Percentiles rank a stretch among this genome's conserved stretches.
Evolutionary conservation across 1,140 invertebrate genomes (phyloP).

Genomic region (Solenopsis fugax): DNA sequence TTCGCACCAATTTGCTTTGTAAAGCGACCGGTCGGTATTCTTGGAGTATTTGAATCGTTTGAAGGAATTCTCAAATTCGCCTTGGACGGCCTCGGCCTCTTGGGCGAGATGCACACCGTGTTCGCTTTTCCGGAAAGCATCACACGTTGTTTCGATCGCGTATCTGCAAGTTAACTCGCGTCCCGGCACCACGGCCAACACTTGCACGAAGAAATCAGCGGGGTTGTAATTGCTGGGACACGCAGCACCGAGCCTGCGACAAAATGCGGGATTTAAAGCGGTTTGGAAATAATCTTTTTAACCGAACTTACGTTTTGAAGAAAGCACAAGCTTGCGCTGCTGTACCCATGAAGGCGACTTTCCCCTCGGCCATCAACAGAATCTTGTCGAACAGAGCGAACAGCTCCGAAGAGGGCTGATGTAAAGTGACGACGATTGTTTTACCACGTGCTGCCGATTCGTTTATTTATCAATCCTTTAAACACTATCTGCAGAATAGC

Average conservation of each 20-base stretch:
- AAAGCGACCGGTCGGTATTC: constrained; percentile 87
- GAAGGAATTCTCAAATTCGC: constrained; percentile 77
- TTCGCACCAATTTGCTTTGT: constrained; percentile 95
- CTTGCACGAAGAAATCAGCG: constrained; percentile 97
- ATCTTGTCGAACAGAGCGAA: constrained; percentile 97
- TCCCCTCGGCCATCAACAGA: constrained; percentile 96
- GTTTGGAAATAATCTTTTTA: background rate
- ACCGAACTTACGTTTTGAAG: constrained; percentile 91
- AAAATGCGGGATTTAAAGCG: background rate
- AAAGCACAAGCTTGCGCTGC: constrained; percentile 92
- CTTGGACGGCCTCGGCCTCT: constrained; percentile 86
- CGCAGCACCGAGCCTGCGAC: constrained; percentile 90
- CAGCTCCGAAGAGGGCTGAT: constrained; percentile 98
- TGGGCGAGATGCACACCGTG: constrained; percentile 88
- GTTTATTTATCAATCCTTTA: background rate
- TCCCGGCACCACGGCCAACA: constrained; percentile 95
- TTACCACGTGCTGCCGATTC: constrained; percentile 88
- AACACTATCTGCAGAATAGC: background rate
- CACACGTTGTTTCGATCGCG: constrained; percentile 92
- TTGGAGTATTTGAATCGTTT: constrained; percentile 41
- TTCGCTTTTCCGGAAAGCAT: constrained; percentile 90
- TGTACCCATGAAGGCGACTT: constrained; percentile 96
- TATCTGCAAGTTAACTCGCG: constrained; percentile 92
- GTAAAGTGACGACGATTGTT: constrained; percentile 97
- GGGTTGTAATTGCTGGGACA: constrained; percentile 97